These are phyloP conservation scores for Mamestra brassicae DNA, from an alignment of 2,888 invertebrate genomes.

Conservation along the genomic window DNA sequence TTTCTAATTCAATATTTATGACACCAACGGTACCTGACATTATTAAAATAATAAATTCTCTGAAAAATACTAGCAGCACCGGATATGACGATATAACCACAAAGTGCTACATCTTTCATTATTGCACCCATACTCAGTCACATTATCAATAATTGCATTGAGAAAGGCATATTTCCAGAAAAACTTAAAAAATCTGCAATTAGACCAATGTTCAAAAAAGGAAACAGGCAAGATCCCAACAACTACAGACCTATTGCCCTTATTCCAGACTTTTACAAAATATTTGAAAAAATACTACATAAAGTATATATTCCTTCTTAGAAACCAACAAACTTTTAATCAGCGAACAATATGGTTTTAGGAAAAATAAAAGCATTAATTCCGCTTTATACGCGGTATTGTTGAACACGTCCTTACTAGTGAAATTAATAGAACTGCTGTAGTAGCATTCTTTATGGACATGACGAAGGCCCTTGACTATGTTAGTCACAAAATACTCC, in stretches of 20 bases:
- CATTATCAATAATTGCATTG: background rate
- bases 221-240: too few relatives aligned
- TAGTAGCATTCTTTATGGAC: background rate
- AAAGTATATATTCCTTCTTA: too few relatives aligned
- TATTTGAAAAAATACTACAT: too few relatives aligned
- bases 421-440: background rate
- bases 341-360: too few relatives aligned
- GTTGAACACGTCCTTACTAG: background rate
- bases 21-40: background rate
- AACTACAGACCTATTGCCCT: too few relatives aligned
- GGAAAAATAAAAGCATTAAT: background rate
- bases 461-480: background rate
- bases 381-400: background rate
- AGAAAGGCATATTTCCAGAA: too few relatives aligned
- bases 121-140: background rate
- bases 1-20: slow-evolving; percentile 6
- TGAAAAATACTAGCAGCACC: background rate
- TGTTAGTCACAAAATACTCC: too few relatives aligned
- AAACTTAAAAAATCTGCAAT: too few relatives aligned
- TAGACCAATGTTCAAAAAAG: too few relatives aligned
- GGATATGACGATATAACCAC: background rate
- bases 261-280: too few relatives aligned
- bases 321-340: too few relatives aligned
- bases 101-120: background rate
- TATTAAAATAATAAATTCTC: background rate